Percentiles rank a stretch among this genome's conserved stretches.
phyloP scores from a whole-genome alignment of 1,140 invertebrate genomes.

The Euwallacea similis region DNA sequence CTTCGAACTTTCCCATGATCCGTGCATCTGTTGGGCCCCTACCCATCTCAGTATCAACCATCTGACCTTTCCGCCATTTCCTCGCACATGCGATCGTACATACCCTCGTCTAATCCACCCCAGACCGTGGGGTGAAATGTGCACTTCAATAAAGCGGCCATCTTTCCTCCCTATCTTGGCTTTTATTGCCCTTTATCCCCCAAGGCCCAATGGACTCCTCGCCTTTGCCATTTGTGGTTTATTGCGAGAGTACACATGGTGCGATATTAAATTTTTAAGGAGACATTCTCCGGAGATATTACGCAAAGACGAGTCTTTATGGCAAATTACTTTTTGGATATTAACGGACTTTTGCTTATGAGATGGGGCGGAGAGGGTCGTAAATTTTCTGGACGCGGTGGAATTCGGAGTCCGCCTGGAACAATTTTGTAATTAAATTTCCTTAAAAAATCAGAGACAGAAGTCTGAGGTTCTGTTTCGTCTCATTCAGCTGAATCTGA shows the following conservation, averaged over 20 bases:
- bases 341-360: slow-evolving; percentile 26
- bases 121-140: slow-evolving; percentile 29
- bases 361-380: slow-evolving; percentile 6
- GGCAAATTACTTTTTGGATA: slow-evolving; percentile 22
- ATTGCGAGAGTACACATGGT: slow-evolving; percentile 31
- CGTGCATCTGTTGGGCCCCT: no score
- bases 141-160: slow-evolving; percentile 26
- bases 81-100: neutral
- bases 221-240: slow-evolving; percentile 8
- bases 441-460: no score
- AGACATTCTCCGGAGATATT: slow-evolving; percentile 25
- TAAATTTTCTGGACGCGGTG: slow-evolving; percentile 14
- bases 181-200: slow-evolving; percentile 15
- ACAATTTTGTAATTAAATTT: no score
- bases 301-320: slow-evolving; percentile 17
- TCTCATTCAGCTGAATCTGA: no score
- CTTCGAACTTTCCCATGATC: no score
- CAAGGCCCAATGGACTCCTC: slow-evolving; percentile 6
- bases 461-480: no score
- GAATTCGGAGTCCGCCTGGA: no score
- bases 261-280: slow-evolving; percentile 31
- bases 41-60: no score
- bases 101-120: slow-evolving; percentile 30
- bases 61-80: slow-evolving; percentile 19
- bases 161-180: slow-evolving; percentile 23